Conservation (phyloP, 30 jellyfish, hydroid and myxozoan genomes). For the Nemopilema nomurai region DNA sequence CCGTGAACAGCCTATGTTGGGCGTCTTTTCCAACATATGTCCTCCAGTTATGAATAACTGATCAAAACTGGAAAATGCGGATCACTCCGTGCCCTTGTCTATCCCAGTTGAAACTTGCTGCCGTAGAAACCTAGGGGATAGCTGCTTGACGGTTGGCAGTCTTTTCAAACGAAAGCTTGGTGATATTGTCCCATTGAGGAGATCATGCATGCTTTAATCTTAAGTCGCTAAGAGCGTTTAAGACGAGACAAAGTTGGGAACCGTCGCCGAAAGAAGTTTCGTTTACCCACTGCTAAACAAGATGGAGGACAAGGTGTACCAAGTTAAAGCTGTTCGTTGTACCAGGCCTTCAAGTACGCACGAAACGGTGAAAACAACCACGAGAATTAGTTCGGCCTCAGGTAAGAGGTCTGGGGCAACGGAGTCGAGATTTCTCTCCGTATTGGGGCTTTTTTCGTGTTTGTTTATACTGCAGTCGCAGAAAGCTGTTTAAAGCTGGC, state of each 20-base stretch:
- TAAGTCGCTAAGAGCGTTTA: slow-evolving; percentile 43
- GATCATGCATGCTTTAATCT: slow-evolving; percentile 49
- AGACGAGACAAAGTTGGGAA: slow-evolving; percentile 10
- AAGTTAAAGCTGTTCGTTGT: slow-evolving; percentile 60
- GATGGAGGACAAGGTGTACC: slow-evolving; percentile 60
- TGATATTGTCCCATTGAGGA: slow-evolving; percentile 24
- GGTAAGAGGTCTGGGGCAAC: slow-evolving; percentile 10
- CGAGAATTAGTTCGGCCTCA: slow-evolving; percentile 11
- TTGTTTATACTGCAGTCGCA: slow-evolving; percentile 14
- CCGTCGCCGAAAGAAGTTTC: background rate
- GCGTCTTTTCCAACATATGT: slow-evolving; percentile 42
- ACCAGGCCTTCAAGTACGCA: slow-evolving; percentile 44
- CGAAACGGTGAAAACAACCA: slow-evolving; percentile 32
- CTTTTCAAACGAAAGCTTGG: background rate
- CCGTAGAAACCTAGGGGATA: background rate
- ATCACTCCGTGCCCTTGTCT: slow-evolving; percentile 34
- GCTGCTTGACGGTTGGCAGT: slow-evolving; percentile 12
- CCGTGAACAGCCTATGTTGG: slow-evolving; percentile 23
- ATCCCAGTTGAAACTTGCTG: slow-evolving; percentile 5
- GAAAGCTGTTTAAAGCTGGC: background rate
- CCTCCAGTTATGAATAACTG: slow-evolving; percentile 27
- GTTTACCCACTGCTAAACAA: background rate
- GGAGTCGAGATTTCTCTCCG: background rate
- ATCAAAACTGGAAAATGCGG: background rate
- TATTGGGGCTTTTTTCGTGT: background rate